Evolutionary conservation across 2,888 invertebrate genomes (phyloP), one percentile per base, ranked within the genome.

Genomic region (Tipula vernalis): DNA sequence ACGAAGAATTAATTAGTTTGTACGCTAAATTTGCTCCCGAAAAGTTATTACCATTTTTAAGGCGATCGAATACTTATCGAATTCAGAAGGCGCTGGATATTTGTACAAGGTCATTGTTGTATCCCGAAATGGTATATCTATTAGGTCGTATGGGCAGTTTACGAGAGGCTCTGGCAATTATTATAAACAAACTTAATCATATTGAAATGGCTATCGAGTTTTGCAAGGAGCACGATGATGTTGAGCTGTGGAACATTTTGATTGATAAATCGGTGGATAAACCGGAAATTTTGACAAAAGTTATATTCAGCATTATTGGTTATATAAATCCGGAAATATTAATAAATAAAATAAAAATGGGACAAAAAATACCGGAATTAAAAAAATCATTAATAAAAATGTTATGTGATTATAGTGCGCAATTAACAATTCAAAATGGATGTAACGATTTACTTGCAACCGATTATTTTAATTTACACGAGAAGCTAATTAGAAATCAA

Each of bases 191-290:
- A 90, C 92, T 98, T 85, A 94, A 95, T 88, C 97, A 99, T 90
- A 97, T 99, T 90, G 95, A 97, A 89, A 96, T 97, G 92, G 99
- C 99, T 0, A 98, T 99, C 87, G 95, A 96, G 87, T 99, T 99
- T 92, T 99, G 99, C 91, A 98, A 98, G 91, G 98, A 99, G 90
- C 98, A 98, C 90, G 96, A 98, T 89, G 99, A 99, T 91, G 94
- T 94, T 36, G 98, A 99, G 90, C 92, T 99, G 36, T 99, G 99
- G 99, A 94, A 95, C 87, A 96, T 98, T 90, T 93, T 99, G 28
- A 97, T 99, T 87, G 94, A 95, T 89, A 95, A 96, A 90, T 97
- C 98, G 0, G 93, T 98, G 3, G 94, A 97, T 89, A 97, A 97
- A 90, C 98, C 98, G 13, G 95, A 96, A 88, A 94, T 93, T 88